phyloP scores from a whole-genome alignment of 1,140 invertebrate genomes.

The Danaus plexippus region DNA sequence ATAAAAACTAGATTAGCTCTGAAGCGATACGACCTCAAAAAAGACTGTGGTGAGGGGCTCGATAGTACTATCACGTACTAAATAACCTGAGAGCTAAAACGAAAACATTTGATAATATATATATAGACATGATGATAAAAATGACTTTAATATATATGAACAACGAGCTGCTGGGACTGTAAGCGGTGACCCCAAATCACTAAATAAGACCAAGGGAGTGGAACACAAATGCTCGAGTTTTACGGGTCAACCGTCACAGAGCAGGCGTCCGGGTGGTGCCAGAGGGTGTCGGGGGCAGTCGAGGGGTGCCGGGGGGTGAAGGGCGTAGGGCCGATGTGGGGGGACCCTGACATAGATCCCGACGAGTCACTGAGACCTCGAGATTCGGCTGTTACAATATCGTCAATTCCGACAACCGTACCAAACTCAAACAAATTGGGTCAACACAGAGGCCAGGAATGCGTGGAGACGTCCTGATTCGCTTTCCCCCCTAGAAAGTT shows the following conservation, averaged over 20 bases:
- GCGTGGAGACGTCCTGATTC: constrained; percentile 47
- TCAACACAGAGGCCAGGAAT: constrained; percentile 46
- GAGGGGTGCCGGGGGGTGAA: constrained; percentile 33
- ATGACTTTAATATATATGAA: neutral
- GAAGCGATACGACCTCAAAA: too few relatives aligned
- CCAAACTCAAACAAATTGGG: constrained; percentile 55
- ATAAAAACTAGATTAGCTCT: too few relatives aligned
- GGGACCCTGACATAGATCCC: constrained; percentile 68
- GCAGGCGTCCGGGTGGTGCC: constrained; percentile 21
- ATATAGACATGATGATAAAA: too few relatives aligned
- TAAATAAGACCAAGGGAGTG: constrained; percentile 43
- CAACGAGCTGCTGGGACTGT: constrained; percentile 26
- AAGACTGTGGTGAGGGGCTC: too few relatives aligned
- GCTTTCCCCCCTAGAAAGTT: constrained; percentile 54
- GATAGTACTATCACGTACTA: too few relatives aligned
- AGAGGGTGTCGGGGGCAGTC: constrained; percentile 17
- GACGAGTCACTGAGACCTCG: constrained; percentile 60
- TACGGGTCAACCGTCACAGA: constrained; percentile 35
- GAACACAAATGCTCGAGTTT: constrained; percentile 57
- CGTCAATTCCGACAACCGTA: constrained; percentile 42
- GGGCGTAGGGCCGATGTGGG: constrained; percentile 53
- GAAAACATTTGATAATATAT: too few relatives aligned
- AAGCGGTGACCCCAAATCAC: constrained; percentile 46
- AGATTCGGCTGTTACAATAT: constrained; percentile 57
- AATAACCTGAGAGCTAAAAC: too few relatives aligned